Conservation (phyloP, 2,797 vertebrate genomes). For the Sebastes aleutianus region DNA sequence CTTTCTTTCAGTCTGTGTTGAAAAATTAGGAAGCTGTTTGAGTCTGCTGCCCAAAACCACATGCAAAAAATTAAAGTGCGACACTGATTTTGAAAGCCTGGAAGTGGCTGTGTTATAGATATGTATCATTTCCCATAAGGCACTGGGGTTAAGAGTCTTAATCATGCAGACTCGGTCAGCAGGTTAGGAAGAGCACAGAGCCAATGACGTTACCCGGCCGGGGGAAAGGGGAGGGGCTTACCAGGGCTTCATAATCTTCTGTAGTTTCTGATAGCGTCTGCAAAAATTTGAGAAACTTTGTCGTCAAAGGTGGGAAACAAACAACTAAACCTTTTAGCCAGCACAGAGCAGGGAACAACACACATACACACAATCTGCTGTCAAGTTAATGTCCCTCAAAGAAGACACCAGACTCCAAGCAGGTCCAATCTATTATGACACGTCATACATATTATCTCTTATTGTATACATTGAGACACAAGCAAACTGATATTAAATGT, state of each 20-base stretch:
- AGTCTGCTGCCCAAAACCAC: constrained; percentile 69
- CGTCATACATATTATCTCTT: neutral
- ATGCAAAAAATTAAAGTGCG: constrained; percentile 73
- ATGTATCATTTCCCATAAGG: constrained; percentile 51
- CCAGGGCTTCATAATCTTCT: constrained; percentile 99
- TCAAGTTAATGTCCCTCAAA: neutral
- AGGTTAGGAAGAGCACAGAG: constrained; percentile 81
- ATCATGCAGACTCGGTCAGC: constrained; percentile 85
- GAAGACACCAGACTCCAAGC: neutral
- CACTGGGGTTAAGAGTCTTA: constrained; percentile 67
- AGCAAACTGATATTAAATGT: neutral
- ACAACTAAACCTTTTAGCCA: constrained; percentile 24
- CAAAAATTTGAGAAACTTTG: constrained; percentile 91
- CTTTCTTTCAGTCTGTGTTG: constrained; percentile 32
- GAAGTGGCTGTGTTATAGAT: constrained; percentile 35
- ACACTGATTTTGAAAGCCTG: constrained; percentile 46
- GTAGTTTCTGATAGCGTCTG: constrained; percentile 99
- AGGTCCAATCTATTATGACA: neutral
- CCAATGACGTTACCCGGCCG: constrained; percentile 76
- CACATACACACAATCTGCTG: constrained; percentile 1
- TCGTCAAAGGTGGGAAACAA: constrained; percentile 59
- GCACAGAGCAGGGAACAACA: constrained; percentile 18
- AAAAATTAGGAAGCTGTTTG: constrained; percentile 19
- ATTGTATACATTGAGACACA: neutral
- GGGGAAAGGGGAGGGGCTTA: constrained; percentile 83